Percentiles rank a stretch among this genome's conserved stretches.
Evolutionary conservation across 1,140 invertebrate genomes (phyloP).

Genomic region (Eriocheir sinensis): DNA sequence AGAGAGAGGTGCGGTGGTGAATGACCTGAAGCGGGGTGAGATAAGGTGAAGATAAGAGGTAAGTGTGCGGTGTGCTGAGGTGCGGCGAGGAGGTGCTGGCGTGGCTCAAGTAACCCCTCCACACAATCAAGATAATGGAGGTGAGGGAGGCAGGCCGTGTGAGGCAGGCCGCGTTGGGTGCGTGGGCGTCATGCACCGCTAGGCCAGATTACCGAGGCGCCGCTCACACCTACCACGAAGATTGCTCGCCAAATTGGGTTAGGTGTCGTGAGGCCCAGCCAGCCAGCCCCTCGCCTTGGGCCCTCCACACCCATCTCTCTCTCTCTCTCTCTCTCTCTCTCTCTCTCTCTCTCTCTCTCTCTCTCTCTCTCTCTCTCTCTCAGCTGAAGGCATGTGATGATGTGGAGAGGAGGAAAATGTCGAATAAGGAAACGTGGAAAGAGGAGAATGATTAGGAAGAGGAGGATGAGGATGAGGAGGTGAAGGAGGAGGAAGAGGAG

Average conservation of each 20-base stretch:
- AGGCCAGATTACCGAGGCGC: slow-evolving; percentile 9
- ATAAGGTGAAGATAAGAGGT: no score
- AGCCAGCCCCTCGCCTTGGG: background rate
- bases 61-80: no score
- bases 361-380: background rate
- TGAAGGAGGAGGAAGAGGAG: no score
- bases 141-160: background rate
- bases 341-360: background rate
- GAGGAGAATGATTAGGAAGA: no score
- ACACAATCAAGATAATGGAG: slow-evolving; percentile 9
- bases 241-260: slow-evolving; percentile 15
- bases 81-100: no score
- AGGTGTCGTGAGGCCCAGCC: background rate
- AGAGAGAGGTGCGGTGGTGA: no score
- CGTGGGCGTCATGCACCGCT: background rate
- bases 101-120: background rate
- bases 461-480: no score
- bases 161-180: background rate
- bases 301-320: background rate
- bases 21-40: no score
- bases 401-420: no score
- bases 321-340: background rate
- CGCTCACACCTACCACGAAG: background rate
- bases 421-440: no score
- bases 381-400: no score